These are phyloP conservation scores for Urocolius indicus DNA, from an alignment of 2,113 vertebrate genomes.

Conservation along the genomic window DNA sequence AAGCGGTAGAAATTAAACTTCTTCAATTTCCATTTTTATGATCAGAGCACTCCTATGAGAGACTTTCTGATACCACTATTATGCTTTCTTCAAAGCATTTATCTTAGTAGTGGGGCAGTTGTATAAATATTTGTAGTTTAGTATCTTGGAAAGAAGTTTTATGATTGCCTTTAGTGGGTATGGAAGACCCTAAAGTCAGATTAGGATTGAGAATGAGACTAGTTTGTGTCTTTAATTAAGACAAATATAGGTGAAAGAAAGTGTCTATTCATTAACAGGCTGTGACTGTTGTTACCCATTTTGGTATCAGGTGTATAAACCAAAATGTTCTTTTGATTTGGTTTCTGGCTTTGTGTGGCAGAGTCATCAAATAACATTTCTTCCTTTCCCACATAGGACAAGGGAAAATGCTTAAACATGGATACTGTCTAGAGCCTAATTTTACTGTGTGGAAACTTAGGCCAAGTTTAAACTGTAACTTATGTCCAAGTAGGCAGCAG, in stretches of 20 bases:
- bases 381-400: neutral
- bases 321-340: neutral
- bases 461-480: neutral
- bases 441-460: neutral
- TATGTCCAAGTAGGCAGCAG: neutral
- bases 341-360: neutral
- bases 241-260: neutral
- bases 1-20: constrained; percentile 56
- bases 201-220: neutral
- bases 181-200: neutral
- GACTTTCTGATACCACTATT: constrained; percentile 19
- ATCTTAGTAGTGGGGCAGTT: neutral
- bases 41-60: constrained; percentile 38
- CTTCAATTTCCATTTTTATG: constrained; percentile 56
- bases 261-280: neutral
- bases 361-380: neutral
- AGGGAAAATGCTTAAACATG: neutral
- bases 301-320: neutral
- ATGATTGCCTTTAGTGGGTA: neutral
- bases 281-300: neutral
- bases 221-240: neutral
- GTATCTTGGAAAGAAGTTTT: neutral
- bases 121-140: constrained; percentile 7
- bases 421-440: neutral
- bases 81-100: constrained; percentile 6